phyloP scores from a whole-genome alignment of 2,797 vertebrate species.

The Catamblyrhynchus diadema region DNA sequence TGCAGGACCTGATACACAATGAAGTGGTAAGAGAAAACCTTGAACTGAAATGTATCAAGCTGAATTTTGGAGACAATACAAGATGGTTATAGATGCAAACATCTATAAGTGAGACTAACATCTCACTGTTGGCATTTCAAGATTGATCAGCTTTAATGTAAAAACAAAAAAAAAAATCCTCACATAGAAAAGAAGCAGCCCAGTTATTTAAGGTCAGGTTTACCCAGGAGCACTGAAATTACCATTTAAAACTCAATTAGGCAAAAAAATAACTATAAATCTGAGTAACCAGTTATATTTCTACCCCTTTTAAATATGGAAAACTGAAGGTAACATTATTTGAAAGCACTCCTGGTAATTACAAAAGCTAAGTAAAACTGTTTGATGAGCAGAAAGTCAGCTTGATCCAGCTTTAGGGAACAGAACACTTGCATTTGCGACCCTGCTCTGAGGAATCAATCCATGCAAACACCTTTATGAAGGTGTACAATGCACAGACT shows the following conservation, averaged over 20 bases:
- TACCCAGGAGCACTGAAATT: neutral
- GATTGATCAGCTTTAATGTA: neutral
- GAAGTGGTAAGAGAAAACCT: neutral
- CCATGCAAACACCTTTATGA: neutral
- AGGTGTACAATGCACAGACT: neutral
- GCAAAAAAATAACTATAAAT: neutral
- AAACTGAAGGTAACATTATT: neutral
- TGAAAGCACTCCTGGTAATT: neutral
- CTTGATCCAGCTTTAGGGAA: neutral
- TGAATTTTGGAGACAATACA: neutral
- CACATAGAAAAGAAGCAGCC: neutral
- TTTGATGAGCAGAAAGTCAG: neutral
- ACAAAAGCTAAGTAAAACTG: neutral
- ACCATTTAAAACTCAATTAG: neutral
- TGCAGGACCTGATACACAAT: neutral
- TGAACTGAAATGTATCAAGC: neutral
- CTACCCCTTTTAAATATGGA: neutral
- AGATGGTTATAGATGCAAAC: neutral
- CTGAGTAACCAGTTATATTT: neutral
- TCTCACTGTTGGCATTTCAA: neutral
- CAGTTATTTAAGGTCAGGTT: neutral
- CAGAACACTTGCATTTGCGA: neutral
- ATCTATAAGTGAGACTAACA: neutral
- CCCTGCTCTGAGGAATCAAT: neutral
- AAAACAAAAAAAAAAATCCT: neutral